Evolutionary conservation across 2,888 invertebrate genomes (phyloP).

Genomic region (Spisula solida): DNA sequence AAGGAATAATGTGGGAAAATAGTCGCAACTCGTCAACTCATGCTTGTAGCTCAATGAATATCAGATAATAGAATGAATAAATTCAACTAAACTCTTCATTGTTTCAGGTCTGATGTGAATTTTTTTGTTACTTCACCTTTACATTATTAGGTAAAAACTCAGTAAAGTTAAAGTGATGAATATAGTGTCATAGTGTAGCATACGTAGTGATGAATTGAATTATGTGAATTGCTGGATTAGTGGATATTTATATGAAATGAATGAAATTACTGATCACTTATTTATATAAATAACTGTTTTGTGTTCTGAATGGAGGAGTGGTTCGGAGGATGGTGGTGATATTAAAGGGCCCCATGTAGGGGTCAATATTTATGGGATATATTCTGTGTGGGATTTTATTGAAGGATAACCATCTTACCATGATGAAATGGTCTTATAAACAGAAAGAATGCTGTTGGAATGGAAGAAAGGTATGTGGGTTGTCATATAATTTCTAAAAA

Average conservation of each 20-base stretch:
- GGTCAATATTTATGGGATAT: constrained; percentile 15
- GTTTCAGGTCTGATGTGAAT: background rate
- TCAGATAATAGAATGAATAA: background rate
- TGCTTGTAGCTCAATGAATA: no score
- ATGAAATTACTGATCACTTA: background rate
- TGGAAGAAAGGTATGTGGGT: constrained; percentile 65
- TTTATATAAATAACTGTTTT: background rate
- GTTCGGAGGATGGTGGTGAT: background rate
- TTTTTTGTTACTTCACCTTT: background rate
- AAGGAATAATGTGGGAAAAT: constrained; percentile 1
- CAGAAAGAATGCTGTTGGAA: constrained; percentile 59
- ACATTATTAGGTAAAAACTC: background rate
- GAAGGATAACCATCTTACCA: constrained; percentile 51
- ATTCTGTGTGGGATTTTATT: constrained; percentile 14
- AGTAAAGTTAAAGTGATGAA: background rate
- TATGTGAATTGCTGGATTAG: background rate
- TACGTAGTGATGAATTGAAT: background rate
- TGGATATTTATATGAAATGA: constrained; percentile 10
- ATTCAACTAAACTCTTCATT: constrained; percentile 13
- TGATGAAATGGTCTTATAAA: constrained; percentile 73
- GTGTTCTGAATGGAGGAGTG: background rate
- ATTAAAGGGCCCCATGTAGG: background rate
- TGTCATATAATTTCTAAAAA: background rate
- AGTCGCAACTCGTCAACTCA: background rate
- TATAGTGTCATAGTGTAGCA: no score